Conservation (phyloP, 2,113 vertebrate genomes). For the Nannospalax galili region DNA sequence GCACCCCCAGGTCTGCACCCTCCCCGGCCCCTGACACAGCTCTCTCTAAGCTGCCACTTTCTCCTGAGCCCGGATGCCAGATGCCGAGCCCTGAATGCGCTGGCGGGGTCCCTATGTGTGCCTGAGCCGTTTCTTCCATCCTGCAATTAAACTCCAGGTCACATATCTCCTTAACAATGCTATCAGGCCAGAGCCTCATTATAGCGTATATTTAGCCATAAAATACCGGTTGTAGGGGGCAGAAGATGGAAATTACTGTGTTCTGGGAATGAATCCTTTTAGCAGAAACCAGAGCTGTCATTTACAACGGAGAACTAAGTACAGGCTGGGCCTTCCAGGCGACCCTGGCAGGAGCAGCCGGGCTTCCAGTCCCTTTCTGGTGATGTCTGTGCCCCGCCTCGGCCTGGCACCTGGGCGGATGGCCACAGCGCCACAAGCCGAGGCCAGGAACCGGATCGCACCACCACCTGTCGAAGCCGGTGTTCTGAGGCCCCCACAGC, state of each 20-base stretch:
- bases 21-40: fast-evolving
- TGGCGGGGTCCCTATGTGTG: neutral
- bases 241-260: constrained; percentile 75
- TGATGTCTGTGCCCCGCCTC: neutral
- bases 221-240: constrained; percentile 49
- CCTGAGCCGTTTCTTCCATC: constrained; percentile 33
- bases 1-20: fast-evolving
- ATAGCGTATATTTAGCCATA: constrained; percentile 74
- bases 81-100: neutral
- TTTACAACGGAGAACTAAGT: constrained; percentile 70
- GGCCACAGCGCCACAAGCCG: fast-evolving
- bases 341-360: constrained; percentile 24
- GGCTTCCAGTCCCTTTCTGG: neutral
- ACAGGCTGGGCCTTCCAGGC: constrained; percentile 54
- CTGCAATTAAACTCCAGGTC: constrained; percentile 74
- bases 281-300: constrained; percentile 73
- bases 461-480: neutral
- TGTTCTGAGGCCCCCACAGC: neutral
- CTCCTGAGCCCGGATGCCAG: constrained; percentile 39
- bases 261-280: constrained; percentile 77
- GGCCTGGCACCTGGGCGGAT: neutral
- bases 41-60: neutral
- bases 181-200: constrained; percentile 79
- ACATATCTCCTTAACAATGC: constrained; percentile 71
- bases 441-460: neutral